These are phyloP conservation scores for Columba livia DNA, from an alignment of 2,113 vertebrate species.

Conservation along the genomic window DNA sequence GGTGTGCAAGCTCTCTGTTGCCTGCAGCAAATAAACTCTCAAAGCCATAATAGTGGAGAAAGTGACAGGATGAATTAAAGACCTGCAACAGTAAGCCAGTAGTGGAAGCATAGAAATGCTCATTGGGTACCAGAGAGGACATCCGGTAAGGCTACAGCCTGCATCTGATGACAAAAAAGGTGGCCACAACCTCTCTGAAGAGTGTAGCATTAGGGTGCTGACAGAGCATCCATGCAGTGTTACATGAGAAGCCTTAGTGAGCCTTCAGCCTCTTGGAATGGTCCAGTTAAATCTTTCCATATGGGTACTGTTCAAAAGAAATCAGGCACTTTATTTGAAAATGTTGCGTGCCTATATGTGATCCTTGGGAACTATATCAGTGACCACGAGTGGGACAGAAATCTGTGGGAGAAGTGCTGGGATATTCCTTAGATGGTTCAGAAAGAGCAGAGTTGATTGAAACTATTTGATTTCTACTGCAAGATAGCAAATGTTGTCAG, in stretches of 20 bases:
- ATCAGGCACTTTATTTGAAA: neutral
- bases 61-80: slow-evolving; percentile 43
- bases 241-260: neutral
- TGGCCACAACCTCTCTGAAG: neutral
- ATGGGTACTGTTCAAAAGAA: neutral
- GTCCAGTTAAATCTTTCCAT: neutral
- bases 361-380: neutral
- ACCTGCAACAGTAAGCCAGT: neutral
- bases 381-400: neutral
- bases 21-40: slow-evolving; percentile 52
- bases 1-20: neutral
- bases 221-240: neutral
- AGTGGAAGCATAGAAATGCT: slow-evolving; percentile 4
- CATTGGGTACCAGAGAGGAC: neutral
- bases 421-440: neutral
- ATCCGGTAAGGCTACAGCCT: neutral
- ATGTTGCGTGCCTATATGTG: neutral
- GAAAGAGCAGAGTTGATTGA: neutral
- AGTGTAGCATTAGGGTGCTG: neutral
- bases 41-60: neutral
- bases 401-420: neutral
- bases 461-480: neutral
- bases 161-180: neutral
- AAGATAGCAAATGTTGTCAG: neutral
- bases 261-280: neutral